Conservation (phyloP, 2,113 vertebrate species). For the Theropithecus gelada region DNA sequence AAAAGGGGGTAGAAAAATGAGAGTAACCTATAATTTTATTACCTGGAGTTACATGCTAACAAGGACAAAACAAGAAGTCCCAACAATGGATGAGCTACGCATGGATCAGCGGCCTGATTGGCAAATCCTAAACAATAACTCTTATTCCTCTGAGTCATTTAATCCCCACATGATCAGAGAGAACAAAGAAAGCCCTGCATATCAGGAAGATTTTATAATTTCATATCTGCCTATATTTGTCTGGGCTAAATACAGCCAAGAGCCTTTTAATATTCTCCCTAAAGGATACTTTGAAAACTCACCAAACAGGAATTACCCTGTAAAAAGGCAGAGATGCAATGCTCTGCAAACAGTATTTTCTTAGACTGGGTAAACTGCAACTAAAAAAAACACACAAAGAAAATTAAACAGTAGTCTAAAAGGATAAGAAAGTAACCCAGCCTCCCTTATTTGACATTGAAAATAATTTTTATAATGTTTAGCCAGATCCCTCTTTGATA, state of each 20-base stretch:
- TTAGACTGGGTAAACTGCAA: neutral
- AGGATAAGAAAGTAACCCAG: neutral
- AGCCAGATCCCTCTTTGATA: neutral
- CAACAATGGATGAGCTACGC: constrained; percentile 26
- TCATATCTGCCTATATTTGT: constrained; percentile 63
- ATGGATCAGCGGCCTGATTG: constrained; percentile 7
- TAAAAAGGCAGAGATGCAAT: neutral
- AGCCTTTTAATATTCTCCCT: constrained; percentile 72
- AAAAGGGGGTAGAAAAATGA: constrained; percentile 63
- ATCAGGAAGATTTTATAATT: constrained; percentile 72
- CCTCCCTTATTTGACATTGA: constrained; percentile 42
- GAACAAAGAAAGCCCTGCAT: constrained; percentile 69
- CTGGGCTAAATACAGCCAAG: constrained; percentile 59
- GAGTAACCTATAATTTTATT: constrained; percentile 80
- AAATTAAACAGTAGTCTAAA: constrained; percentile 11
- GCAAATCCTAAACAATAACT: constrained; percentile 65
- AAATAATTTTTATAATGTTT: neutral
- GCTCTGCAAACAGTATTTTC: constrained; percentile 36
- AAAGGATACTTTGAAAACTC: constrained; percentile 68
- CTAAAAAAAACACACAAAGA: constrained; percentile 51
- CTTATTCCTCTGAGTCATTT: constrained; percentile 57
- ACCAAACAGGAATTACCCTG: constrained; percentile 62
- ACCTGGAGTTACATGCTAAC: constrained; percentile 73
- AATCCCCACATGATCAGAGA: constrained; percentile 48
- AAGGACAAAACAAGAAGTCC: constrained; percentile 71